Conservation (phyloP, 2,888 invertebrate species). For the Ormyrus pomaceus region DNA sequence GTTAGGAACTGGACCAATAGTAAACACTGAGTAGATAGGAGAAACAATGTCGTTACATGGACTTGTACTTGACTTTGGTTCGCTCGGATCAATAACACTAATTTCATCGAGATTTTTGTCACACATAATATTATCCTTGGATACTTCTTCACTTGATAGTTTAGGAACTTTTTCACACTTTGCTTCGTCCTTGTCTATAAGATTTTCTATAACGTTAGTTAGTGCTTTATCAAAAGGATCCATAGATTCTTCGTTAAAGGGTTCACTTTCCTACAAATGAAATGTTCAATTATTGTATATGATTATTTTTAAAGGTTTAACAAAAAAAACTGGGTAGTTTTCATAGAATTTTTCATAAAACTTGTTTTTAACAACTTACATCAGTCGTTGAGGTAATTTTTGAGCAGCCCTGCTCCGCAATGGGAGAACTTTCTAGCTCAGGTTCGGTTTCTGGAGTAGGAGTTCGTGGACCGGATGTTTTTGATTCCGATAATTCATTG, state of each 20-base stretch:
- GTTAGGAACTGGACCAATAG: conserved; percentile 68
- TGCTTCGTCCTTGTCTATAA: conserved; percentile 64
- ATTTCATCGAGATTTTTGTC: not conserved
- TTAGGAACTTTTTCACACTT: not conserved
- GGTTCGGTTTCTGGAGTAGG: conserved; percentile 68
- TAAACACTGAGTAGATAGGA: conserved; percentile 64
- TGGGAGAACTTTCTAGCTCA: conserved; percentile 59
- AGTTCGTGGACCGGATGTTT: conserved; percentile 62
- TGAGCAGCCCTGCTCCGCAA: conserved; percentile 48
- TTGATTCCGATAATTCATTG: conserved; percentile 69
- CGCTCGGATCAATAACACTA: not conserved
- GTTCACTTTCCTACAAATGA: conserved; percentile 41
- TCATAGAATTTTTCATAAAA: not conserved
- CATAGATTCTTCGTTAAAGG: conserved; percentile 58
- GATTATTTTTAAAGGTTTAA: not conserved
- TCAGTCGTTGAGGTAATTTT: not conserved
- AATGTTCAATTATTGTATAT: not conserved
- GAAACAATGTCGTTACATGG: not conserved
- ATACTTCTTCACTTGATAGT: not conserved
- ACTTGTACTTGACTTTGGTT: not conserved
- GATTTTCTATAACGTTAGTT: conserved; percentile 70
- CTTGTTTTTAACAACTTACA: conserved; percentile 21
- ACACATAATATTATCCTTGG: not conserved
- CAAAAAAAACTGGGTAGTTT: not conserved
- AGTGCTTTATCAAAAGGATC: conserved; percentile 71